Evolutionary conservation across 2,797 vertebrate species (phyloP), one percentile per base, ranked within the genome.

Genomic region (Aphelocoma californica): DNA sequence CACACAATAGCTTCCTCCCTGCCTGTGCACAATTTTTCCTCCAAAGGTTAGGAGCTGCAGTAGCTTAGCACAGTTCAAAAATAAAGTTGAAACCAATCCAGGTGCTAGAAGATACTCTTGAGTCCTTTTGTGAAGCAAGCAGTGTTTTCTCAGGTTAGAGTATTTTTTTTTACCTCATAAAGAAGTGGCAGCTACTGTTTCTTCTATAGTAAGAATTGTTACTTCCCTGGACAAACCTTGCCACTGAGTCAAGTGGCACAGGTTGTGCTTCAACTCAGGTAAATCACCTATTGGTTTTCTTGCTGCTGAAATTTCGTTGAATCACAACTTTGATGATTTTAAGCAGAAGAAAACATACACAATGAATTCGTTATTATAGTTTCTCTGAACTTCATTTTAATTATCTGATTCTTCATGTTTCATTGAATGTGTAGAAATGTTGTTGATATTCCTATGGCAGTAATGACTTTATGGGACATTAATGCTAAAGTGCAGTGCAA

Each of bases 151-250:
- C 1, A 9, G 19, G 10, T 48, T 38, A 36, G 32, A 66, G 32
- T 56, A 12, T 58, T 57, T 51, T 81, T 54, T 81, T 61, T 67
- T 54, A 32, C 7, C 8, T 77, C 31, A 48, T 13, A 45, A n/a
- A 78, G 45, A 47, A 73, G 5, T 40, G 6, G 4, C 9, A 61
- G 38, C 12, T 54, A 58, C 21, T 51, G 4, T 72, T 72, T 92
- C 23, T 58, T 69, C 15, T 1, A 0, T 31, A 36, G 34, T 54
- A 81, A 66, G 25, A 57, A 23, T 54, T 80, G 47, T 29, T 28
- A 20, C 1, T 9, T 9, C 38, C 0, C 0, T 34, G 14, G 45
- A 47, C 6, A 65, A 15, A 36, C 18, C 88, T 79, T 54, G 9
- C 19, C 34, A 45, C 6, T 10, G 16, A 66, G 9, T 6, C 47